These are phyloP conservation scores for Hirtodrosophila trivittata DNA, from an alignment of 2,888 invertebrate species.

Conservation along the genomic window DNA sequence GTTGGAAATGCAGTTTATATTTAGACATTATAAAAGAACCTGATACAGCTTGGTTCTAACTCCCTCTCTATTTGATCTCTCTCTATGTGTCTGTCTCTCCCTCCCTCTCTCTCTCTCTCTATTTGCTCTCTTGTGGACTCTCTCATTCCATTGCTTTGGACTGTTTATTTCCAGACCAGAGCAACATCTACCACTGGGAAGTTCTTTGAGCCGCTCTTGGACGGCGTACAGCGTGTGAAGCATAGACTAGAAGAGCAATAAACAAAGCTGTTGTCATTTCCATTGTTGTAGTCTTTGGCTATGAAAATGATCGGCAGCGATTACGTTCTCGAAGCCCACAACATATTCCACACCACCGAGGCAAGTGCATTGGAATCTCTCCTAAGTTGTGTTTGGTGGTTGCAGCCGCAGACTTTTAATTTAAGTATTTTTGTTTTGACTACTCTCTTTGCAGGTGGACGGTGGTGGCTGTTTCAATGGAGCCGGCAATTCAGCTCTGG, in stretches of 20 bases:
- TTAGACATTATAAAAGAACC: no score
- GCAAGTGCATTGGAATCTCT: conserved; percentile 83
- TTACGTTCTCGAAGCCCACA: conserved; percentile 93
- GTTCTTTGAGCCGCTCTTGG: conserved; percentile 60
- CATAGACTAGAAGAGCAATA: conserved; percentile 53
- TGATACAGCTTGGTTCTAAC: no score
- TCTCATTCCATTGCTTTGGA: conserved; percentile 16
- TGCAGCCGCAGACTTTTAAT: conserved; percentile 19
- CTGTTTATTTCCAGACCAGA: conserved; percentile 43
- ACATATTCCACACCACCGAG: conserved; percentile 95
- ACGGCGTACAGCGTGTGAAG: conserved; percentile 51
- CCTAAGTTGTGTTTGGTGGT: conserved; percentile 4
- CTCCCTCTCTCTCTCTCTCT: background rate
- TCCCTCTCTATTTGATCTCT: conserved; percentile 11
- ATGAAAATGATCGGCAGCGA: conserved; percentile 91
- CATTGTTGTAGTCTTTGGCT: conserved; percentile 42
- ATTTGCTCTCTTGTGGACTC: conserved; percentile 1
- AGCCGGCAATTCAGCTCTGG: conserved; percentile 92
- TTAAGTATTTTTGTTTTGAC: conserved; percentile 50
- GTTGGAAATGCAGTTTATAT: no score
- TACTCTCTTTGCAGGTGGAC: conserved; percentile 87
- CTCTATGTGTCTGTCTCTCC: background rate
- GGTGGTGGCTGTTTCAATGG: conserved; percentile 91
- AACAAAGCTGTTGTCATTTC: conserved; percentile 43
- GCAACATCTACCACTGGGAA: conserved; percentile 12